phyloP scores from a whole-genome alignment of 2,113 vertebrate genomes.

The Xenopus borealis region DNA sequence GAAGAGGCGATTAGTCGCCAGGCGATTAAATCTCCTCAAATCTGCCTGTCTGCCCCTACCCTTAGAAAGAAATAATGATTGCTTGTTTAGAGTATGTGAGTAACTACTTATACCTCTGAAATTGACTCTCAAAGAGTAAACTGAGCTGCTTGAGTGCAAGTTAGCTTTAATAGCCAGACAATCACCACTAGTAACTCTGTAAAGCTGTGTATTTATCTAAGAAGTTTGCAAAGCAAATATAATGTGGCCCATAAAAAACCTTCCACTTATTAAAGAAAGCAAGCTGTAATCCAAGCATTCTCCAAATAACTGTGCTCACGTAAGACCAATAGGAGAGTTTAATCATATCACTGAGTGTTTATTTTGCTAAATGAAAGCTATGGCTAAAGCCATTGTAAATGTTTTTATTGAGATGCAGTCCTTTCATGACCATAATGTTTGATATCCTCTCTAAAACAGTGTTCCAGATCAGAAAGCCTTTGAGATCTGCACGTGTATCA shows the following conservation, averaged over 20 bases:
- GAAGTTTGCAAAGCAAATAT: background rate
- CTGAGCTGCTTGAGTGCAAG: background rate
- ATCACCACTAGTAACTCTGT: constrained; percentile 4
- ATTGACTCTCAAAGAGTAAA: background rate
- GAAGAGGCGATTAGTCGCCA: too few species aligned
- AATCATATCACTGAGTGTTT: background rate
- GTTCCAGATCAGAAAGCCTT: background rate
- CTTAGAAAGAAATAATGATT: too few species aligned
- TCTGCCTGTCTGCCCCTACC: too few species aligned
- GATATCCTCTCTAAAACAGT: background rate
- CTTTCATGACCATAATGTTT: background rate
- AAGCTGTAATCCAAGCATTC: background rate
- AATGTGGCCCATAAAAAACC: background rate
- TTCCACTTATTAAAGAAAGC: constrained; percentile 5
- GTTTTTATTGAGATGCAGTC: background rate
- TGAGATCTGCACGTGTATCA: background rate
- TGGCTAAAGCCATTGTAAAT: background rate
- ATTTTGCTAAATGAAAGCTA: constrained; percentile 2
- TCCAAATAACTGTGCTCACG: constrained; percentile 1
- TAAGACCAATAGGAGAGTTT: background rate
- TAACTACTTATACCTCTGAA: too few species aligned
- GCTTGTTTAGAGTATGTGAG: too few species aligned
- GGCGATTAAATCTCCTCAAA: too few species aligned
- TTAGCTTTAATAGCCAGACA: background rate
- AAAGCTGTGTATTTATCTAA: constrained; percentile 18